Evolutionary conservation across 2,888 invertebrate genomes (phyloP), one percentile per base, ranked within the genome.

Genomic region (Nudaria mundana): DNA sequence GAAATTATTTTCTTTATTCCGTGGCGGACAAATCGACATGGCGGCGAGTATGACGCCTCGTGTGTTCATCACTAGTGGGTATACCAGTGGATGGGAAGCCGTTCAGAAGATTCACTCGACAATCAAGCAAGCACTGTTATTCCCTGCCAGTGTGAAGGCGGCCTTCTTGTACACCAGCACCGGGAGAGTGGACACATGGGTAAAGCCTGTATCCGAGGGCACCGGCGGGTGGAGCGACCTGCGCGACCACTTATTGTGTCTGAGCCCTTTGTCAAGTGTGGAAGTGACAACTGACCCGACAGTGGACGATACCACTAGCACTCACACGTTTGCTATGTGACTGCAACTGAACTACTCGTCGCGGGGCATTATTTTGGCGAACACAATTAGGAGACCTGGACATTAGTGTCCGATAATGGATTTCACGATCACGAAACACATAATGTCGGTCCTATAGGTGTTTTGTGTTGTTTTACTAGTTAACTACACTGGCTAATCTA

Each of bases 211-310:
- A 11, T 52, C 56, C 7, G 42, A 23, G 10, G 72, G 68, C 5
- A 57, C 53, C 38, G 76, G 76, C 2, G 77, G 76, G 24, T 76
- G 78, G 76, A 42, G 41, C 11, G 72, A 76, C 47, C 14, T 52
- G 26, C 65, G 74, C 5, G 80, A 79, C 44, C 66, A 66, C 35
- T 38, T 66, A 24, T 63, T 78, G 5, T 80, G 80, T 40, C 45
- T 70, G 20, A 70, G 73, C 24, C 66, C 69, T 0, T 40, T 60
- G 10, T 44, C 56, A 35, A 14, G 45, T 4, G 50, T 48, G 13
- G 34, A 39, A 2, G 14, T n/a, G 12, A 33, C 39, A 3, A 25
- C 37, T n/a, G 33, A 33, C 11, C 10, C 36, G 13, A 36, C 34
- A 2, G 34, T 26, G 11, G 33, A 33, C 11, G 33, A 33, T 24